phyloP scores from a whole-genome alignment of 2,113 vertebrate genomes.

The Gobio gobio region DNA sequence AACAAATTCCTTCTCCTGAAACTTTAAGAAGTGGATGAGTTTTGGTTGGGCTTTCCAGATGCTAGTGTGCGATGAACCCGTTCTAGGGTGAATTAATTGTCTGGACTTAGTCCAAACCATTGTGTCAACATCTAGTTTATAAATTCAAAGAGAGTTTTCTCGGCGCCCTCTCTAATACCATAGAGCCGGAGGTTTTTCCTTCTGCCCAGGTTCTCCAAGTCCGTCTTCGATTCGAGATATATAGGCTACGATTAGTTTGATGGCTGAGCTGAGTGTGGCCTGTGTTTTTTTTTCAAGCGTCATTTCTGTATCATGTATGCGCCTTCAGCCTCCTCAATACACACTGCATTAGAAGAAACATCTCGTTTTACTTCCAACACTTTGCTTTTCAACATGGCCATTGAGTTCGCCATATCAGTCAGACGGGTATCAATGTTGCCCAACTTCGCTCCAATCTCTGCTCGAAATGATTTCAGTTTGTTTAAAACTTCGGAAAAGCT shows the following conservation, averaged over 20 bases:
- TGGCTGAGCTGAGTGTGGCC: background rate
- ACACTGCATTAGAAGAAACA: conserved; percentile 18
- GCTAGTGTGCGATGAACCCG: conserved; percentile 19
- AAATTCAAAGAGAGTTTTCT: background rate
- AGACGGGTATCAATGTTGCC: too few species aligned
- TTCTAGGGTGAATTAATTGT: conserved; percentile 41
- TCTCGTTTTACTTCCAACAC: conserved; percentile 6
- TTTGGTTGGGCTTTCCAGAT: conserved; percentile 34
- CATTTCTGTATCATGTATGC: background rate
- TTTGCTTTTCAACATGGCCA: conserved; percentile 26
- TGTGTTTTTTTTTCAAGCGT: background rate
- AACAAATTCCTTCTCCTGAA: conserved; percentile 19
- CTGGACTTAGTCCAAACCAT: background rate
- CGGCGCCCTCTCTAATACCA: background rate
- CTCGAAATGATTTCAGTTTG: too few species aligned
- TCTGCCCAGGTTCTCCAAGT: background rate
- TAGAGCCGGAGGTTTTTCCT: background rate
- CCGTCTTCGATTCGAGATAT: background rate
- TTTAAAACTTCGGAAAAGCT: too few species aligned
- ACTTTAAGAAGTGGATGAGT: conserved; percentile 30
- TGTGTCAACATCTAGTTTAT: background rate
- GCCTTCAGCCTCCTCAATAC: conserved; percentile 15
- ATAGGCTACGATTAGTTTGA: background rate
- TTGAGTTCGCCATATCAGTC: conserved; percentile 6
- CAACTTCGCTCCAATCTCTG: too few species aligned